These are phyloP conservation scores for Diceros bicornis DNA, from an alignment of 2,797 vertebrate genomes.

Conservation along the genomic window DNA sequence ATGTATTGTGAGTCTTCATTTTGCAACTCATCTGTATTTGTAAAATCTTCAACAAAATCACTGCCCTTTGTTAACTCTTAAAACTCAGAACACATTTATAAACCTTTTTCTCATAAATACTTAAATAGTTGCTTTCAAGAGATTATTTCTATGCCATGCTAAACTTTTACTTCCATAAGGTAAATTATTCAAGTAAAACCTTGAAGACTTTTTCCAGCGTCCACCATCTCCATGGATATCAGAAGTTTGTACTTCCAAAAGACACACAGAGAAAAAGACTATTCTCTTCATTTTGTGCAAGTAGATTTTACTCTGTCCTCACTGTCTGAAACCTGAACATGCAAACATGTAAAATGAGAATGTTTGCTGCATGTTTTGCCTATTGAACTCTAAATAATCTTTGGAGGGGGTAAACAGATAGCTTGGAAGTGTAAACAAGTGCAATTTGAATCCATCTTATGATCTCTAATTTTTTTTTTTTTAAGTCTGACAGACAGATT, in stretches of 20 bases:
- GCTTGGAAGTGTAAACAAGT: slow-evolving; percentile 56
- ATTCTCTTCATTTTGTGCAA: slow-evolving; percentile 84
- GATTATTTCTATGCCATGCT: slow-evolving; percentile 71
- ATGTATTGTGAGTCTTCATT: neutral
- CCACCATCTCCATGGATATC: slow-evolving; percentile 73
- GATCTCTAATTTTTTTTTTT: slow-evolving; percentile 69
- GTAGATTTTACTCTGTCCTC: slow-evolving; percentile 79
- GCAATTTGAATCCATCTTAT: slow-evolving; percentile 72
- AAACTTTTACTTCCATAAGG: slow-evolving; percentile 82
- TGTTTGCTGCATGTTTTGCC: slow-evolving; percentile 79
- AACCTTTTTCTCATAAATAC: slow-evolving; percentile 76
- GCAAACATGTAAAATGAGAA: slow-evolving; percentile 70
- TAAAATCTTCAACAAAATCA: slow-evolving; percentile 65
- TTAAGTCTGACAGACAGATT: neutral
- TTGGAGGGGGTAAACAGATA: slow-evolving; percentile 66
- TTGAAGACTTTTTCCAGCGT: slow-evolving; percentile 83
- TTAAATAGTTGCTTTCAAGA: slow-evolving; percentile 80
- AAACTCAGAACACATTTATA: slow-evolving; percentile 73
- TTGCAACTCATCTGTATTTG: slow-evolving; percentile 29
- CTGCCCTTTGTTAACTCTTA: slow-evolving; percentile 73
- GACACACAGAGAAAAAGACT: slow-evolving; percentile 75
- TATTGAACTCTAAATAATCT: slow-evolving; percentile 82
- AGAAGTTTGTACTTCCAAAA: slow-evolving; percentile 82
- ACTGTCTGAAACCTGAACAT: slow-evolving; percentile 69
- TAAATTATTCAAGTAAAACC: slow-evolving; percentile 77